These are phyloP conservation scores for Lates japonicus DNA, from an alignment of 2,797 vertebrate genomes.

Conservation along the genomic window DNA sequence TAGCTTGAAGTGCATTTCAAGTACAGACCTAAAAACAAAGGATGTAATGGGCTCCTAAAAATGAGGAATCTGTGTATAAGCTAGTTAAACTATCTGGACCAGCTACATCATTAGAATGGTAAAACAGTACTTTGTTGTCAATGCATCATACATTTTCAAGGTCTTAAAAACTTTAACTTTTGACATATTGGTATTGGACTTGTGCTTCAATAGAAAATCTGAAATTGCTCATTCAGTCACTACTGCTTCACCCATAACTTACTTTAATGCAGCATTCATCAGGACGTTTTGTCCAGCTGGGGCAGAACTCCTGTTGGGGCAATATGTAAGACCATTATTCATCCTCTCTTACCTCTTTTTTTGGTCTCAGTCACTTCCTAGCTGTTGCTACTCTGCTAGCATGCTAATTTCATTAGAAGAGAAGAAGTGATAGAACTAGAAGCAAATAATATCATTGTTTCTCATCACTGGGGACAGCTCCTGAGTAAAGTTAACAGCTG, in stretches of 20 bases:
- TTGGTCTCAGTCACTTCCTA: too few species aligned
- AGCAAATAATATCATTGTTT: too few species aligned
- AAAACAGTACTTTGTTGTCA: neutral
- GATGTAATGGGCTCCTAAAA: neutral
- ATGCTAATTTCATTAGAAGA: too few species aligned
- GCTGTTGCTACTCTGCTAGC: too few species aligned
- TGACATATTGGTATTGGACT: neutral
- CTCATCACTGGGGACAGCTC: too few species aligned
- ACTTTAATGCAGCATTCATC: neutral
- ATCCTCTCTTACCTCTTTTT: too few species aligned
- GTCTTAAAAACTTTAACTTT: neutral
- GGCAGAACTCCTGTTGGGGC: too few species aligned
- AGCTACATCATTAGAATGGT: slow-evolving; percentile 1
- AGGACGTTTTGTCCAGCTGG: neutral
- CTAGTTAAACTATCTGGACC: neutral
- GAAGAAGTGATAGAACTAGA: too few species aligned
- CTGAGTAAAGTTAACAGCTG: too few species aligned
- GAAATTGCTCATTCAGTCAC: neutral
- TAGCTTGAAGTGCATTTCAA: neutral
- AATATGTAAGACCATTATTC: too few species aligned
- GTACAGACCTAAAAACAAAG: neutral
- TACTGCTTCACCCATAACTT: neutral
- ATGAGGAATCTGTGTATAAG: neutral
- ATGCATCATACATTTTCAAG: neutral
- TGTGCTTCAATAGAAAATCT: neutral